Percentiles rank a stretch among this genome's conserved stretches.
Evolutionary conservation across 2,888 invertebrate genomes (phyloP).

Genomic region (Oligia strigilis): DNA sequence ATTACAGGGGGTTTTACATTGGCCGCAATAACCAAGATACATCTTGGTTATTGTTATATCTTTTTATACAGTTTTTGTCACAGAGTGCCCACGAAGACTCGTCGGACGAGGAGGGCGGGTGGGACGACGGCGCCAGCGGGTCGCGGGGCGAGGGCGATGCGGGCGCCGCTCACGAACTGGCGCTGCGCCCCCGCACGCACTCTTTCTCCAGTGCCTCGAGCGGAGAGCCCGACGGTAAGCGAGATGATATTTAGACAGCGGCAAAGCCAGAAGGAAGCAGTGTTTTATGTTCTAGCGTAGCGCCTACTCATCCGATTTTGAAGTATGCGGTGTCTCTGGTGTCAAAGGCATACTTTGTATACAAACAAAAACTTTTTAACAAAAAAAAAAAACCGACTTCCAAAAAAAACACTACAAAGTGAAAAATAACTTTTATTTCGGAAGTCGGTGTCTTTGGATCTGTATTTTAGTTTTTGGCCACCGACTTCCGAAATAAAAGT

Average conservation of each 20-base stretch:
- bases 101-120: conserved; percentile 88
- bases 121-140: conserved; percentile 88
- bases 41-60: not conserved
- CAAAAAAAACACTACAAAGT: no score
- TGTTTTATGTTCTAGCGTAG: not conserved
- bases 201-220: conserved; percentile 87
- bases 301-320: not conserved
- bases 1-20: not conserved
- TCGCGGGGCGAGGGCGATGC: conserved; percentile 76
- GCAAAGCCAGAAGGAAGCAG: not conserved
- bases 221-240: conserved; percentile 82
- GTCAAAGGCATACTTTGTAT: not conserved
- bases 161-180: conserved; percentile 73
- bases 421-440: no score
- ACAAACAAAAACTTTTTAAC: no score
- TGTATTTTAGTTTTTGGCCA: no score
- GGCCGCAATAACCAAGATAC: not conserved
- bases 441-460: no score
- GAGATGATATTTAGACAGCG: not conserved
- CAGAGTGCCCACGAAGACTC: conserved; percentile 83
- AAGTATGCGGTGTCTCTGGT: not conserved
- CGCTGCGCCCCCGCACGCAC: conserved; percentile 80
- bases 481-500: no score
- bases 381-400: no score
- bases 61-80: conserved; percentile 16